A percentile compares a stretch with the other conserved stretches of the same genome.
These are phyloP conservation scores for Coilia nasus DNA, from an alignment of 2,797 vertebrate genomes.

Conservation along the genomic window DNA sequence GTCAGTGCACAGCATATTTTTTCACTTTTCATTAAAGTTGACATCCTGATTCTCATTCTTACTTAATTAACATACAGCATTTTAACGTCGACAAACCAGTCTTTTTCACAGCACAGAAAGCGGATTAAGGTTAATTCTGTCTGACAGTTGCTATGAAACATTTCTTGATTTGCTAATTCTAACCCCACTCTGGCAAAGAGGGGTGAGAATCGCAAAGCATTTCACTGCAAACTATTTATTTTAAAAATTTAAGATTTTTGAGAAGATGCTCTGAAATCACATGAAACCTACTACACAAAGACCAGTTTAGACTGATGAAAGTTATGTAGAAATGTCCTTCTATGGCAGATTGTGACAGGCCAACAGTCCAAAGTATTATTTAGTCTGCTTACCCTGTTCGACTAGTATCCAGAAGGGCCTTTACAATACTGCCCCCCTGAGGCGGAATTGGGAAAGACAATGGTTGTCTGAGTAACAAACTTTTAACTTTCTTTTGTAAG, in stretches of 20 bases:
- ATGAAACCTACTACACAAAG: neutral
- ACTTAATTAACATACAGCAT: neutral
- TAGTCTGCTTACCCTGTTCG: neutral
- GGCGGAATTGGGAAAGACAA: conserved; percentile 33
- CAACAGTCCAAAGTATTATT: neutral
- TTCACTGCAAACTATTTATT: neutral
- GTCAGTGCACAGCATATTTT: neutral
- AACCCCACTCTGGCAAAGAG: neutral
- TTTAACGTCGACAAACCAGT: neutral
- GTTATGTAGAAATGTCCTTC: neutral
- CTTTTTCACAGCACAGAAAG: neutral
- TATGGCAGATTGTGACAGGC: neutral
- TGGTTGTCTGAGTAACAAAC: neutral
- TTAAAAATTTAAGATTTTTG: neutral
- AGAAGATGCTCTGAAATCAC: neutral
- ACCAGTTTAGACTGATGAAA: neutral
- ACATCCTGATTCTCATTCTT: neutral
- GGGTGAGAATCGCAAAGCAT: neutral
- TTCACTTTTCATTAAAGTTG: neutral
- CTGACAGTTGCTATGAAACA: neutral
- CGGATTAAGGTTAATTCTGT: neutral
- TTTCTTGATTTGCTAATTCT: neutral
- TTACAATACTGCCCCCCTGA: conserved; percentile 47
- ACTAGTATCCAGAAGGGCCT: neutral
- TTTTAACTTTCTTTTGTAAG: neutral